Base-by-base conservation (phyloP, 2,113 vertebrate species). In the Neolamprologus brichardi region DNA sequence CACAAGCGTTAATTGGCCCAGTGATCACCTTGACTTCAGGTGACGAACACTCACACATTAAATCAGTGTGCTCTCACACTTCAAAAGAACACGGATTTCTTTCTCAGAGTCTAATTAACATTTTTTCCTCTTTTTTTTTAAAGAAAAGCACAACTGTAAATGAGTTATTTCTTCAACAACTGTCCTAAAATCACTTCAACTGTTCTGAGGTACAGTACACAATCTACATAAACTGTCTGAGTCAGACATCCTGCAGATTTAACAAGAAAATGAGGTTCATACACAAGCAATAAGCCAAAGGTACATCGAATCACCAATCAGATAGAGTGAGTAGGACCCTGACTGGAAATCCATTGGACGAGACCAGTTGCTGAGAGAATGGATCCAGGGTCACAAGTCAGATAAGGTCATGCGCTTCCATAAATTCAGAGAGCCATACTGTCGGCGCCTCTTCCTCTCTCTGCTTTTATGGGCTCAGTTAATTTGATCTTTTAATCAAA, bases 401-500 rank as follows among this genome's bases (percentile, higher is more conserved):
- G 8, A 58, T 88, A 44, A 90, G 89, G 85, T 90, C 93, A 91
- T 82, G 85, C 88, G 14, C 88, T 78, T 79, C 89, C 91, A 94
- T 93, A 94, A 93, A 94, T 91, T 58, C 89, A 94, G 86, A 91
- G 92, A 95, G 89, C 32, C 23, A n/a, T 83, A 53, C 72, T 28
- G 41, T 70, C 2, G 2, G 54, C 51, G 3, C 51, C 82, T 85
- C 64, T 72, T 54, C 53, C 54, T 72, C 86, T 79, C 84, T 81
- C 92, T 92, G 85, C 72, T 92, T 94, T 95, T 94, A 94, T 94
- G 92, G 91, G 88, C 88, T 89, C 79, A 8, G 89, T 93, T 94
- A 94, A 95, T 95, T 93, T 94, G 90, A 94, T 93, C 92, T 93
- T 93, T 95, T 94, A 94, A 94, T 95, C 92, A 94, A 93, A 77